Percentiles rank a stretch among this genome's conserved stretches.
These are phyloP conservation scores for Chrysocyon brachyurus DNA, from an alignment of 2,797 vertebrate genomes.

Conservation along the genomic window DNA sequence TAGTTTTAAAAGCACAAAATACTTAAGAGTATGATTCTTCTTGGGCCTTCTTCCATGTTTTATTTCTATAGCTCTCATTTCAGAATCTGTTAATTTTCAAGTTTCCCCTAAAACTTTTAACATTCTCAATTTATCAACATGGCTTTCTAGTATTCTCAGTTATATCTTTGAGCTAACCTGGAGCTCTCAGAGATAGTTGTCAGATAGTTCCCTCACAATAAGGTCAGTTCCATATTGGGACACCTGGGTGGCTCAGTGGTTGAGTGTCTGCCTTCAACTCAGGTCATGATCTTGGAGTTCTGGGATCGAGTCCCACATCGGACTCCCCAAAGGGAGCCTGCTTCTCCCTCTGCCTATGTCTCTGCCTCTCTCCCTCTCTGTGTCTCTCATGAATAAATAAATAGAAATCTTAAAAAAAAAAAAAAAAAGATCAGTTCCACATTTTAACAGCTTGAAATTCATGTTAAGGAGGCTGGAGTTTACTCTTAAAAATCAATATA, in stretches of 20 bases:
- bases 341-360: no score
- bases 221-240: neutral
- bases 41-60: slow-evolving; percentile 8
- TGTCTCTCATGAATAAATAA: no score
- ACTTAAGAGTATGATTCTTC: neutral
- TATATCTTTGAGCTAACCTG: neutral
- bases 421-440: neutral
- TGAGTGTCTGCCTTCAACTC: no score
- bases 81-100: neutral
- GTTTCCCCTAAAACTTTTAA: neutral
- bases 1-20: neutral
- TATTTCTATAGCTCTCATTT: neutral
- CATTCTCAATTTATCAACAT: neutral
- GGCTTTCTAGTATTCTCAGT: neutral
- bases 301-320: no score
- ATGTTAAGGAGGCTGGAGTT: neutral
- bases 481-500: neutral
- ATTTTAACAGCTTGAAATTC: neutral
- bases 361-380: no score
- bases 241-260: no score
- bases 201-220: neutral
- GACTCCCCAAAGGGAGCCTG: no score
- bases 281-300: no score
- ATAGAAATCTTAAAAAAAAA: no score
- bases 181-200: slow-evolving; percentile 4